Evolutionary conservation across 2,888 invertebrate species (phyloP).

Genomic region (Atethmia centrago): DNA sequence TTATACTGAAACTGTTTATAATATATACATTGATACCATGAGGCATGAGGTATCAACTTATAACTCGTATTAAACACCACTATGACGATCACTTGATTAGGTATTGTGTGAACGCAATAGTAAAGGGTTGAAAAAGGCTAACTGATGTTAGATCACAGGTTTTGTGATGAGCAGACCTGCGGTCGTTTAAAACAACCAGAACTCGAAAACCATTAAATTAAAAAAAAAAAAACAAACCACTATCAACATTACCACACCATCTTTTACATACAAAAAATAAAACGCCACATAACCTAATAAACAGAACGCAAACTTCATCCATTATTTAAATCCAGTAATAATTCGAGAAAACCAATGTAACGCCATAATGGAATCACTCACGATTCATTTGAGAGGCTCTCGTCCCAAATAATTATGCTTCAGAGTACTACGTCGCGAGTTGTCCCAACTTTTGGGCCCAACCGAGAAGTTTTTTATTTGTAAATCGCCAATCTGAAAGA

Average conservation of each 20-base stretch:
- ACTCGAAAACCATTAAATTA: too few species aligned
- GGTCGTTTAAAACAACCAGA: too few species aligned
- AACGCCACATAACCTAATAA: slow-evolving; percentile 40
- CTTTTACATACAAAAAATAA: background rate
- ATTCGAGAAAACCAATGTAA: slow-evolving; percentile 53
- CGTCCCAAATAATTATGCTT: slow-evolving; percentile 55
- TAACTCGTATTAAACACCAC: too few species aligned
- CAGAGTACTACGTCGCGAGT: slow-evolving; percentile 44
- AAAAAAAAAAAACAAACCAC: too few species aligned
- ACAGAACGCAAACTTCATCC: slow-evolving; percentile 30
- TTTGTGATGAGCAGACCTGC: background rate
- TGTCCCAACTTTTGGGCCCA: slow-evolving; percentile 35
- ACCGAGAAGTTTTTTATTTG: slow-evolving; percentile 64
- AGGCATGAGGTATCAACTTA: too few species aligned
- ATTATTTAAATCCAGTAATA: slow-evolving; percentile 55
- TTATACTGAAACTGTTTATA: too few species aligned
- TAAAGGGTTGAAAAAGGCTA: background rate
- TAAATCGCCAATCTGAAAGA: slow-evolving; percentile 64
- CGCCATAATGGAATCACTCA: slow-evolving; percentile 58
- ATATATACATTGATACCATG: too few species aligned
- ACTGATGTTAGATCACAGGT: background rate
- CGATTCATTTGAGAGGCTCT: slow-evolving; percentile 45
- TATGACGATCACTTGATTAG: too few species aligned
- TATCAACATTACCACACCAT: background rate
- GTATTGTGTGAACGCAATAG: too few species aligned